Percentiles rank a stretch among this genome's conserved stretches.
phyloP scores from a whole-genome alignment of 1,140 invertebrate genomes.

The Apis cerana region DNA sequence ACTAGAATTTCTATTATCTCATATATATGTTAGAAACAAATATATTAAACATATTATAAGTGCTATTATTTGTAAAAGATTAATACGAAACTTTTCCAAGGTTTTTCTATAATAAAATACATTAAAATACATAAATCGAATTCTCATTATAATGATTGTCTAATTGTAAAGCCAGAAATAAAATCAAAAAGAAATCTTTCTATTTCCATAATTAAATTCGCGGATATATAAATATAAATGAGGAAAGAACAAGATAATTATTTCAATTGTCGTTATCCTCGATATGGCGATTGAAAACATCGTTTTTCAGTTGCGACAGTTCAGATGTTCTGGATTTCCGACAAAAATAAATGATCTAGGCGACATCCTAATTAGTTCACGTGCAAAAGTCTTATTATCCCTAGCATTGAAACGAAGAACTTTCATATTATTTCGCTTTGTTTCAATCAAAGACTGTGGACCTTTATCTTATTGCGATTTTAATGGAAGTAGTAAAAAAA shows the following conservation, averaged over 20 bases:
- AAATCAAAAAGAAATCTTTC: no score
- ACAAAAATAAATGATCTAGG: slow-evolving; percentile 33
- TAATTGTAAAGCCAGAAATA: no score
- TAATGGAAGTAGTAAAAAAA: neutral
- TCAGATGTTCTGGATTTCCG: neutral
- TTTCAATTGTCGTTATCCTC: neutral
- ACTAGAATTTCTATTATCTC: no score
- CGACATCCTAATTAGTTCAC: slow-evolving; percentile 30
- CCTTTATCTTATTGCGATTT: neutral
- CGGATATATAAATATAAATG: neutral
- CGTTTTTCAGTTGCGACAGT: neutral
- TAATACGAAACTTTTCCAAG: no score
- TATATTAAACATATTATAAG: no score
- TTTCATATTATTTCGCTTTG: neutral
- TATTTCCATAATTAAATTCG: neutral
- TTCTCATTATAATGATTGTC: no score
- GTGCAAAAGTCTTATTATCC: slow-evolving; percentile 12
- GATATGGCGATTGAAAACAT: neutral
- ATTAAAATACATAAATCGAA: no score
- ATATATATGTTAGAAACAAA: no score
- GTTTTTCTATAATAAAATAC: no score
- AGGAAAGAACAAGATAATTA: neutral
- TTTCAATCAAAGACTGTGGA: slow-evolving; percentile 1
- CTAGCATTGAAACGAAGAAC: slow-evolving; percentile 18
- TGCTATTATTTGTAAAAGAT: no score